Evolutionary conservation across 37 sponge, comb jelly and placozoan genomes (phyloP), one percentile per base, ranked within the genome.

Genomic region (Amphimedon queenslandica): DNA sequence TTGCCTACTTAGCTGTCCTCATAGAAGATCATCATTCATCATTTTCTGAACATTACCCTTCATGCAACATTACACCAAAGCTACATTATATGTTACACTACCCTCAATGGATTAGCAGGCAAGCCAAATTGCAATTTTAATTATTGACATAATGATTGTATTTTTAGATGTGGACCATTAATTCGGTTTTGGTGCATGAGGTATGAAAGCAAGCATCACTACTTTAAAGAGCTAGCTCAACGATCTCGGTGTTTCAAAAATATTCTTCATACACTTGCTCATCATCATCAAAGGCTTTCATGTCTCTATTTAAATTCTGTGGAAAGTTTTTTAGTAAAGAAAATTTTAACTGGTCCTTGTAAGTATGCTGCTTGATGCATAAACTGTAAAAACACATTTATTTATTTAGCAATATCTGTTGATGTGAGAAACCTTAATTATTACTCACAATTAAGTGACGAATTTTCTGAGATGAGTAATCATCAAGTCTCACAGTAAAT

Each of bases 111-210:
- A 60, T 60, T 31, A 42, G 37, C 29, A 74, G 63, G 86, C 78
- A 68, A 31, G 67, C 53, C 13, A 18, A 8, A 47, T 47, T 47
- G 53, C 13, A 47, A 47, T 47, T 67, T 47, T 23, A 37, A 38
- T 31, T 27, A 18, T n/a, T 6, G n/a, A 71, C 4, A 23, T 27
- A 13, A 55, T 23, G 20, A 4, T 21, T 31, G 1, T 60, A 63
- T 38, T 47, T 71, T 42, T 71, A 85, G 86, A 63, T 85, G 63
- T 85, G 86, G 86, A 3, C 86, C 86, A 70, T 43, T 79, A 51
- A 55, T 33, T 6, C 57, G 80, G 10, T 40, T 74, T 28, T 85
- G 86, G 86, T 85, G 86, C 55, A 85, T 85, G 86, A 30, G 86
- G 37, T 85, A 67, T 68, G 86, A 85, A 40, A 79, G 69, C 27